Evolutionary conservation across 2,113 vertebrate species (phyloP), one percentile per base, ranked within the genome.

Genomic region (Numida meleagris): DNA sequence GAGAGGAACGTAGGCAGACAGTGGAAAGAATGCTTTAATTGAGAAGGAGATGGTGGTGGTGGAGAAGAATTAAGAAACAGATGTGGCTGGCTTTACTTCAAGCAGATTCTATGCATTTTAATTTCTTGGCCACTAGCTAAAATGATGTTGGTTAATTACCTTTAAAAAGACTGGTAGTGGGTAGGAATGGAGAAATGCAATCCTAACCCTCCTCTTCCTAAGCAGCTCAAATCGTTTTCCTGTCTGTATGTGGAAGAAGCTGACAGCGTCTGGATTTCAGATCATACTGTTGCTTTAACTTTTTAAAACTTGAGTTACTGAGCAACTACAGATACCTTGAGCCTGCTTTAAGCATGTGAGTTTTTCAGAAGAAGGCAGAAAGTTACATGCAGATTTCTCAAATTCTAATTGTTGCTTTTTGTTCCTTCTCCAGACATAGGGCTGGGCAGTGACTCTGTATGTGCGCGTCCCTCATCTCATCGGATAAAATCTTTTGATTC

Each of bases 401-500:
- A 59, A 25, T 76, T 74, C 74, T 90, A 29, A 67, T 82, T 36
- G 29, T 62, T 78, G 14, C 20, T 9, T 18, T 34, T 53, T 5
- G 16, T 43, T 6, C 43, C 40, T 88, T 61, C 71, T 93, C 3
- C 97, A 99, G 99, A 99, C 97, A 99, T 99, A 55, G 99, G 99
- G 34, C 98, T 99, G 88, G 99, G 99, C 88, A 99, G 99, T 74
- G 99, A 99, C 94, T 99, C 99, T 25, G 99, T 99, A 96, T 99
- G 99, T 6, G 96, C 98, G 57, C 99, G 99, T 46, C 98, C 99
- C 62, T 99, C 99, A 10, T 99, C 99, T 73, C 98, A 98, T 88
- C 98, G 99, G 71, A 99, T 99, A 97, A 99, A 99, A 93, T 99
- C 99, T 5, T 99, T 99, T 7, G 99, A 99, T 97, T 99, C 99